Percentiles rank a stretch among this genome's conserved stretches.
phyloP scores from a whole-genome alignment of 2,888 invertebrate genomes.

The Zygaena filipendulae region DNA sequence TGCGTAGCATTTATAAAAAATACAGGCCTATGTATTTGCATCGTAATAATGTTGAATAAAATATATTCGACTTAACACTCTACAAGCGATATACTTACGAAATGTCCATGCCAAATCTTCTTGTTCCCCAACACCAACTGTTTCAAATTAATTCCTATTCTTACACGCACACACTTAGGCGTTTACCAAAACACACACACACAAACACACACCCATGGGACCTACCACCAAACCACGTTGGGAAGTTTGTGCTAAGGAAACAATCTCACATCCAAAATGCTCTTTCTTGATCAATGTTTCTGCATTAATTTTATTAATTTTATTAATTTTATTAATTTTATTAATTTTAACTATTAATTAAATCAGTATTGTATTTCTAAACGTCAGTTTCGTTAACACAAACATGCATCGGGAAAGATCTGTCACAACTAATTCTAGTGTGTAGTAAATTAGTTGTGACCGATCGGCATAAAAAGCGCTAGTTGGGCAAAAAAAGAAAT shows the following conservation, averaged over 20 bases:
- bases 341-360: too few relatives aligned
- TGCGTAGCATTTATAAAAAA: too few relatives aligned
- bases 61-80: too few relatives aligned
- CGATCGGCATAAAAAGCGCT: conserved; percentile 33
- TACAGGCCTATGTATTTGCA: too few relatives aligned
- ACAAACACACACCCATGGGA: conserved; percentile 26
- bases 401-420: conserved; percentile 34
- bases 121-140: conserved; percentile 65
- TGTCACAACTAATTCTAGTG: conserved; percentile 32
- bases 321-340: too few relatives aligned
- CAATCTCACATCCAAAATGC: too few relatives aligned
- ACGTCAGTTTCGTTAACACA: conserved; percentile 44
- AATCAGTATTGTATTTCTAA: neutral
- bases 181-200: conserved; percentile 19
- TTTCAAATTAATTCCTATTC: conserved; percentile 33
- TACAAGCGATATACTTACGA: conserved; percentile 59
- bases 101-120: conserved; percentile 38
- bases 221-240: conserved; percentile 32
- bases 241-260: conserved; percentile 47
- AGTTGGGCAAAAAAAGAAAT: conserved; percentile 51
- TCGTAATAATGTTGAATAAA: too few relatives aligned
- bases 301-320: too few relatives aligned
- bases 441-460: conserved; percentile 30
- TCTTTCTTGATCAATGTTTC: too few relatives aligned
- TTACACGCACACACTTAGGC: conserved; percentile 39